Base-by-base conservation (phyloP, 2,113 vertebrate species). In the Pangasianodon hypophthalmus region DNA sequence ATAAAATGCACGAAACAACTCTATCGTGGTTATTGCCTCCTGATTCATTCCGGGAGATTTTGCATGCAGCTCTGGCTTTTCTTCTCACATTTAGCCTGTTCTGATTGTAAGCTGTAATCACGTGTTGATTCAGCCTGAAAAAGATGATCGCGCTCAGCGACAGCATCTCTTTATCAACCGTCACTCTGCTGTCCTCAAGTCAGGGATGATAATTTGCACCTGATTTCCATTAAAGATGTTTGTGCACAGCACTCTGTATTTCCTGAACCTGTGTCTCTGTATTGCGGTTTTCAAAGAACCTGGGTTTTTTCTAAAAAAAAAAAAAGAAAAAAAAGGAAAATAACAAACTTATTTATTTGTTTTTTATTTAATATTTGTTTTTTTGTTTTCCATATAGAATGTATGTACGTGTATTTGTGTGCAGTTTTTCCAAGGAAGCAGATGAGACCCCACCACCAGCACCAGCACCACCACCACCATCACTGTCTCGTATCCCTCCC, bases 161-260 rank as follows among this genome's bases (percentile, higher is more conserved):
- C 60, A 44, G 19, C 54, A 44, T 77, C 46, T 48, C 86, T 88
- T 60, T 14, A 62, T 32, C 32, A 41, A 8, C 6, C 77, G 58
- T 82, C 75, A 56, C 4, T 2, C 84, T 18, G 11, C 64, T 21
- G n/a, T 82, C 64, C 77, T 83, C 77, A 85, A 80, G 37, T 87
- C 62, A 18, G 60, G 54, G 89, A 82, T 86, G 73, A 87, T 90
- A 29, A 92, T 92, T 89, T 93, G 69, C 90, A 90, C 87, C 83
- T 91, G 79, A 92, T 90, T 93, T 92, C 92, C 85, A 92, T 91
- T 88, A 87, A 88, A 52, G 85, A 69, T 87, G 86, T 88, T 90
- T 90, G 87, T 92, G 67, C 75, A 89, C 89, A 84, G 88, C 90
- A 91, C 87, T 86, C 67, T 54, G 60, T 79, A 89, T 91, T 92